Percentiles rank a stretch among this genome's conserved stretches.
Conservation (phyloP, 1,140 invertebrate species). For the Carposina sasakii region DNA sequence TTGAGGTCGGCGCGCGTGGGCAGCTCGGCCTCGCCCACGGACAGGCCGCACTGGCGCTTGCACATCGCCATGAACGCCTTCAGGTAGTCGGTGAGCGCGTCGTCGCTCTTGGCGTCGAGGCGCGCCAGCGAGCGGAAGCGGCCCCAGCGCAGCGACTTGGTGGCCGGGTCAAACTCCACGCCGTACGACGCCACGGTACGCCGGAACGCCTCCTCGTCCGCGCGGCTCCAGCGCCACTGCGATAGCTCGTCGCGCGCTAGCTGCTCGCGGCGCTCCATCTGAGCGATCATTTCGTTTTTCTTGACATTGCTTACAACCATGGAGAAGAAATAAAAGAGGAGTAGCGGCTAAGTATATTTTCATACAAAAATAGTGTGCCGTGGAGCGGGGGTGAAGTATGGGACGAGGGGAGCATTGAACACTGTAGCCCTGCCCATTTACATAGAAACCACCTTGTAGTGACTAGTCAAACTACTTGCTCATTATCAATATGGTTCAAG, state of each 20-base stretch:
- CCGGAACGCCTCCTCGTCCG: constrained; percentile 97
- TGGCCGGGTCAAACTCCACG: constrained; percentile 92
- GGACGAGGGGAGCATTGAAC: too few relatives aligned
- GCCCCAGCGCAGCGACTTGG: constrained; percentile 90
- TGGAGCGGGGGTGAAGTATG: too few relatives aligned
- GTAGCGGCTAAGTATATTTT: too few relatives aligned
- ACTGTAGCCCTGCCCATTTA: too few relatives aligned
- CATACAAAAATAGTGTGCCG: too few relatives aligned
- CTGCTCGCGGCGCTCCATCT: constrained; percentile 95
- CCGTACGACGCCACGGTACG: constrained; percentile 96
- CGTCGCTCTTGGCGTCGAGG: constrained; percentile 95
- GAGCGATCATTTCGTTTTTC: background rate
- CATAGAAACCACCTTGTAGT: too few relatives aligned
- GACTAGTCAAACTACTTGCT: too few relatives aligned
- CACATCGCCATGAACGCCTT: constrained; percentile 98
- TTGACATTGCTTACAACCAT: too few relatives aligned
- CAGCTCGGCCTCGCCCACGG: constrained; percentile 84
- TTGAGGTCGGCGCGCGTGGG: constrained; percentile 77
- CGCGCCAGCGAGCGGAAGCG: constrained; percentile 91
- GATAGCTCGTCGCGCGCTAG: constrained; percentile 83
- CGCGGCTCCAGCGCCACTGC: constrained; percentile 89
- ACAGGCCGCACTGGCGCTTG: constrained; percentile 89
- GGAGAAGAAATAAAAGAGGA: too few relatives aligned
- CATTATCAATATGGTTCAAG: too few relatives aligned
- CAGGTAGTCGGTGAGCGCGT: constrained; percentile 96